Evolutionary conservation across 2,113 vertebrate species (phyloP).

Genomic region (Argyrosomus japonicus): DNA sequence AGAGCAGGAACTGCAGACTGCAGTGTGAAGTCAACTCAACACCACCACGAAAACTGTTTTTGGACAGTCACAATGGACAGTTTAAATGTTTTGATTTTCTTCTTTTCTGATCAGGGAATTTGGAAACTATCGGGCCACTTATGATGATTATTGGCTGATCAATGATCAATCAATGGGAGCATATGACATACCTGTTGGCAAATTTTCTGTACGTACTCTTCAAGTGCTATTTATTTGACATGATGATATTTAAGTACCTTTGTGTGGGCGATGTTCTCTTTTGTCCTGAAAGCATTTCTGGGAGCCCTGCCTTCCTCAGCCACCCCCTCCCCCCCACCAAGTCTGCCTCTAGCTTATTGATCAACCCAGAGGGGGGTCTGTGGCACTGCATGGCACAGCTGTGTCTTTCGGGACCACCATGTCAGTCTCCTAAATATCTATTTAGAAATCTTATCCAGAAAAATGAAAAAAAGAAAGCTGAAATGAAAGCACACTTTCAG

Average conservation of each 20-base stretch:
- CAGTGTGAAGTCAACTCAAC: background rate
- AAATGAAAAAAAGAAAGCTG: background rate
- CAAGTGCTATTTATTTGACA: background rate
- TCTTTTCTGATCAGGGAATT: background rate
- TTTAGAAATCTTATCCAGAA: background rate
- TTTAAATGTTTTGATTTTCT: no score
- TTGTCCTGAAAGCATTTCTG: constrained; percentile 22
- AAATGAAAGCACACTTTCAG: background rate
- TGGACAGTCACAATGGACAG: no score
- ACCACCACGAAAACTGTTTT: no score
- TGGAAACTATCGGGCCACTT: background rate
- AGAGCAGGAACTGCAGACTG: background rate
- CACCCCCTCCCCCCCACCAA: constrained; percentile 58
- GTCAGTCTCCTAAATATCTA: constrained; percentile 9
- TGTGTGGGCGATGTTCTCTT: constrained; percentile 10
- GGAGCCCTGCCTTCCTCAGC: no score
- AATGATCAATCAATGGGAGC: constrained; percentile 1
- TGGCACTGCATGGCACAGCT: constrained; percentile 66
- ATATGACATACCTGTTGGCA: background rate
- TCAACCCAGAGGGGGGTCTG: constrained; percentile 23
- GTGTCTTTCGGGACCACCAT: constrained; percentile 44
- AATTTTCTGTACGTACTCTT: constrained; percentile 1
- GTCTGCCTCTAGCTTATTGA: constrained; percentile 67
- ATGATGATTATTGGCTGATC: background rate
- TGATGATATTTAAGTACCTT: background rate